These are phyloP conservation scores for Channa striata DNA, from an alignment of 2,797 vertebrate species.

Conservation along the genomic window DNA sequence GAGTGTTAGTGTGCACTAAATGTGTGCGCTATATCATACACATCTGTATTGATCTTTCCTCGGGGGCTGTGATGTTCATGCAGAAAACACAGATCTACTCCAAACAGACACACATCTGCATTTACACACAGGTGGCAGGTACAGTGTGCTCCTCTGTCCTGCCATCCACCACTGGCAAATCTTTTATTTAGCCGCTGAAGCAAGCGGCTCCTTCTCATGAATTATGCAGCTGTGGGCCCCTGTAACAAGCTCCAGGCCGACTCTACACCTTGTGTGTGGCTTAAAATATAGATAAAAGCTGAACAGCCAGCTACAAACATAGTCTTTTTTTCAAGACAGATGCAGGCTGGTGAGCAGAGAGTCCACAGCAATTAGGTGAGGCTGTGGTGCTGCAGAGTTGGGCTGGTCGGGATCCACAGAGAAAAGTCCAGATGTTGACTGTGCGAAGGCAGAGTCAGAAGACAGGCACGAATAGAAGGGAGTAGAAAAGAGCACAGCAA, in stretches of 20 bases:
- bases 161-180: conserved; percentile 76
- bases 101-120: conserved; percentile 54
- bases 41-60: conserved; percentile 68
- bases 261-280: conserved; percentile 96
- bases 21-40: conserved; percentile 39
- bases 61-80: conserved; percentile 47
- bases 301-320: conserved; percentile 92
- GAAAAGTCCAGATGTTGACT: conserved; percentile 62
- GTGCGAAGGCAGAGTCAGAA: conserved; percentile 34
- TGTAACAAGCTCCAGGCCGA: conserved; percentile 93
- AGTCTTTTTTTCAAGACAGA: conserved; percentile 76
- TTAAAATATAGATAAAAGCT: conserved; percentile 99
- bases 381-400: conserved; percentile 69
- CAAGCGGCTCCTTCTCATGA: conserved; percentile 87
- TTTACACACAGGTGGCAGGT: conserved; percentile 74
- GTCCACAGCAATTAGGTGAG: conserved; percentile 85
- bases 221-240: conserved; percentile 91
- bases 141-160: conserved; percentile 62
- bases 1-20: conserved; percentile 16
- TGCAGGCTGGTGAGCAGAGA: conserved; percentile 76
- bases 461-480: conserved; percentile 28
- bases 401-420: conserved; percentile 52
- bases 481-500: conserved; percentile 32
- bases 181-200: conserved; percentile 88
- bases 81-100: conserved; percentile 37